A percentile compares a stretch with the other conserved stretches of the same genome.
phyloP scores from a whole-genome alignment of 2,888 invertebrate species.

The Hoplodrina blanda region DNA sequence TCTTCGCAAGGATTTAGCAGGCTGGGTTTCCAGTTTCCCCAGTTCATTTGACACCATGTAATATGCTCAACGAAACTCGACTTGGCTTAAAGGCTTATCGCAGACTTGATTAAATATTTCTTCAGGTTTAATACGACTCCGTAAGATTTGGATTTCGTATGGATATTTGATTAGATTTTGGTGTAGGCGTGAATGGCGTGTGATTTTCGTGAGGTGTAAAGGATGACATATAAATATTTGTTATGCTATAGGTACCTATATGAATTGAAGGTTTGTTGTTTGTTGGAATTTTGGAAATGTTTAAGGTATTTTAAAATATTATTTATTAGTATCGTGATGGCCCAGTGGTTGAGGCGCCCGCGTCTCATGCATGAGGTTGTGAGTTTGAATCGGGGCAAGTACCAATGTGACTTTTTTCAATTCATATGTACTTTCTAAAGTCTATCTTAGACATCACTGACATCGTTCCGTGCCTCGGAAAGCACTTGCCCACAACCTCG shows the following conservation, averaged over 20 bases:
- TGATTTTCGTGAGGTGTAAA: background rate
- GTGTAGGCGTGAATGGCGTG: background rate
- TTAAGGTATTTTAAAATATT: background rate
- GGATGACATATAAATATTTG: background rate
- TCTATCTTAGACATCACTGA: too few relatives aligned
- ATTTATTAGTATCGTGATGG: background rate
- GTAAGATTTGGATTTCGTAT: constrained; percentile 43
- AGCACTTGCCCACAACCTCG: too few relatives aligned
- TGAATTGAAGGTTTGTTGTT: background rate
- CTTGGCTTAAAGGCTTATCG: constrained; percentile 61
- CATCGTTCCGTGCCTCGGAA: background rate
- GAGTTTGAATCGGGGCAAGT: too few relatives aligned
- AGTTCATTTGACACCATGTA: constrained; percentile 66
- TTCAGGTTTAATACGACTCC: constrained; percentile 32
- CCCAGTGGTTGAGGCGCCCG: too few relatives aligned
- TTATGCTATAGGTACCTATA: background rate
- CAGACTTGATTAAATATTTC: constrained; percentile 69
- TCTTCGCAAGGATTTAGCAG: constrained; percentile 57
- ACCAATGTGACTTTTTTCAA: too few relatives aligned
- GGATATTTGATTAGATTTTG: constrained; percentile 41
- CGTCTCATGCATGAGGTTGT: too few relatives aligned
- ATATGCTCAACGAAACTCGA: constrained; percentile 69
- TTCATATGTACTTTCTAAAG: too few relatives aligned
- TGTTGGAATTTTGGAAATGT: background rate
- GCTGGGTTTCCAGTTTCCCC: constrained; percentile 66